A percentile compares a stretch with the other conserved stretches of the same genome.
These are phyloP conservation scores for Spondyliosoma cantharus DNA, from an alignment of 2,797 vertebrate genomes.

Conservation along the genomic window DNA sequence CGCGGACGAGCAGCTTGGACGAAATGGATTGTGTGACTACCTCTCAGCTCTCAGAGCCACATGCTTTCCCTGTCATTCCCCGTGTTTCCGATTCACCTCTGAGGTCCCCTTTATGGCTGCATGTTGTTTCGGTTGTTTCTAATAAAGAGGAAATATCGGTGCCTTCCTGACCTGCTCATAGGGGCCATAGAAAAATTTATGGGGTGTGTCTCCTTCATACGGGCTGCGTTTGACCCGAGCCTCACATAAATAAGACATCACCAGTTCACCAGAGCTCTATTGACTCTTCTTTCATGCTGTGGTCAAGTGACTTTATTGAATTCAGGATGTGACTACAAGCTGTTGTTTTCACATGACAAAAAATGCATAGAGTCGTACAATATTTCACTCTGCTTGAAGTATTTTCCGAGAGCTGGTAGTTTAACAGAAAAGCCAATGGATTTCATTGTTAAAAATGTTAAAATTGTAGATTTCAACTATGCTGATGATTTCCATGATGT, in stretches of 20 bases:
- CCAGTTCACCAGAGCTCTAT: slow-evolving; percentile 58
- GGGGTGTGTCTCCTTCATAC: slow-evolving; percentile 67
- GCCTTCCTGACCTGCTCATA: slow-evolving; percentile 82
- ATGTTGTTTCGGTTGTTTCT: slow-evolving; percentile 78
- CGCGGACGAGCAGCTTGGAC: slow-evolving; percentile 33
- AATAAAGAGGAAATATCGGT: slow-evolving; percentile 84
- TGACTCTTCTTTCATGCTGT: slow-evolving; percentile 53
- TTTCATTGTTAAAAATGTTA: neutral
- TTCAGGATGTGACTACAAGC: slow-evolving; percentile 44
- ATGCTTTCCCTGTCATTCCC: slow-evolving; percentile 37
- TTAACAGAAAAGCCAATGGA: neutral
- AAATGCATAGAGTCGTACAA: slow-evolving; percentile 21
- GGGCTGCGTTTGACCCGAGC: slow-evolving; percentile 72
- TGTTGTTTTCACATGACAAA: slow-evolving; percentile 31
- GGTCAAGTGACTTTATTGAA: slow-evolving; percentile 70
- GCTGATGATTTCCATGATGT: neutral
- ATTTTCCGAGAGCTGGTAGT: neutral
- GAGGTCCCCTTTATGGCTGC: slow-evolving; percentile 67
- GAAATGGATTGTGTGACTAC: slow-evolving; percentile 75
- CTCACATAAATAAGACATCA: slow-evolving; percentile 75
- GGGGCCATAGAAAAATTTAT: slow-evolving; percentile 77
- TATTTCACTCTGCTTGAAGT: neutral
- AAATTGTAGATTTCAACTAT: neutral
- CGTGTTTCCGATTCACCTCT: slow-evolving; percentile 65
- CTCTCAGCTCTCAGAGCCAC: slow-evolving; percentile 58